Evolutionary conservation across 2,113 vertebrate species (phyloP).

Genomic region (Mesitornis unicolor): DNA sequence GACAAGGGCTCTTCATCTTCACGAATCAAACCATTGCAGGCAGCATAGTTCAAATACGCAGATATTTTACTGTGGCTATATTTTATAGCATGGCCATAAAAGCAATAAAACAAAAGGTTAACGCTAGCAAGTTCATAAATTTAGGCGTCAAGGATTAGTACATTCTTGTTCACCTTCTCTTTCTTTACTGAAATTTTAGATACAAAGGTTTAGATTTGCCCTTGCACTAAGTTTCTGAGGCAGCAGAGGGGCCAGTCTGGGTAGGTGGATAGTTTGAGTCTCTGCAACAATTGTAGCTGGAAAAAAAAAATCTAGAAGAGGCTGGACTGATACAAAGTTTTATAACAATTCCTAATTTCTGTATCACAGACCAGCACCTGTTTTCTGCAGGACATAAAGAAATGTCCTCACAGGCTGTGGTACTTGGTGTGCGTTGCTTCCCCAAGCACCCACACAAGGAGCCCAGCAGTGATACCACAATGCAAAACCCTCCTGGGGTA

Average conservation of each 20-base stretch:
- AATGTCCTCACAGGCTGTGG: neutral
- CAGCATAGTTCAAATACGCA: neutral
- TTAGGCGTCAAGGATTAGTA: neutral
- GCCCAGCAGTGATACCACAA: too few relatives aligned
- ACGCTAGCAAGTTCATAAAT: slow-evolving; percentile 33
- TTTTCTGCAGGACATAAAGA: neutral
- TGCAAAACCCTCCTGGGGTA: too few relatives aligned
- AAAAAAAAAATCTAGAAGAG: neutral
- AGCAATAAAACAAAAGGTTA: slow-evolving; percentile 52
- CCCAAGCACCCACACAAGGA: too few relatives aligned
- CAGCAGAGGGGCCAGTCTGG: neutral
- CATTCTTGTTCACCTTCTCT: neutral
- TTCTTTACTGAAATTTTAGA: neutral
- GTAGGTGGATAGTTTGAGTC: neutral
- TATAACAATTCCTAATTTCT: neutral
- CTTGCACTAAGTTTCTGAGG: neutral
- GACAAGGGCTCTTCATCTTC: neutral
- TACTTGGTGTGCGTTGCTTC: too few relatives aligned
- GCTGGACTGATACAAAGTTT: neutral
- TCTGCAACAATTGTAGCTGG: neutral
- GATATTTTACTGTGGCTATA: neutral
- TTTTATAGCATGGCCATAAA: neutral
- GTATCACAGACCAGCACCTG: neutral
- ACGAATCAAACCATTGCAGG: neutral
- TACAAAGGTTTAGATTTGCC: neutral